Percentiles rank a stretch among this genome's conserved stretches.
Conservation (phyloP, 2,113 vertebrate species). For the Odobenus rosmarus region DNA sequence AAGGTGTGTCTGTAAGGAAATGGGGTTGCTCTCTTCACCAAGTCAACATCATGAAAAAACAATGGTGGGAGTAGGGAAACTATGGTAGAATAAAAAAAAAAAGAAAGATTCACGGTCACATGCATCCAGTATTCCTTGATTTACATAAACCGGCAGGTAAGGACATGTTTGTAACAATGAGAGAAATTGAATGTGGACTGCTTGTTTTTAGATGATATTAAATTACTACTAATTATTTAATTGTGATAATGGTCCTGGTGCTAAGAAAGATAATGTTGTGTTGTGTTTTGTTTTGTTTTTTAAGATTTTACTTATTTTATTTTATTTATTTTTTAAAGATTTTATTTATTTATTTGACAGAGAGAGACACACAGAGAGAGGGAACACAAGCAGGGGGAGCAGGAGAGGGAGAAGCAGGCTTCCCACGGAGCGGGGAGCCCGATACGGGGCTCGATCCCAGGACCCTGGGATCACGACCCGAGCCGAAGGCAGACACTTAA, state of each 20-base stretch:
- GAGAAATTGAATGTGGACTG: not conserved
- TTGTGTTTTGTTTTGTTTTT: too few relatives aligned
- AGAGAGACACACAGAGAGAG: too few relatives aligned
- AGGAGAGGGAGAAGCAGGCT: too few relatives aligned
- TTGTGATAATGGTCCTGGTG: not conserved
- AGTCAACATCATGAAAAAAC: not conserved
- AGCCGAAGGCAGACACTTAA: too few relatives aligned
- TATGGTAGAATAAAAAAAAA: conserved; percentile 12
- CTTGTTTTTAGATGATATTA: not conserved
- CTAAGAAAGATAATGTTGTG: not conserved
- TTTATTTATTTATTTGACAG: too few relatives aligned
- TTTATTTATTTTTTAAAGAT: too few relatives aligned
- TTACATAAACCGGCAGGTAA: not conserved
- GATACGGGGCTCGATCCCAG: too few relatives aligned
- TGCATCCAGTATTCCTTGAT: not conserved
- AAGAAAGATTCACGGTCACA: too few relatives aligned
- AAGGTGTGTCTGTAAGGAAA: not conserved
- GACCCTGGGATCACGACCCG: too few relatives aligned
- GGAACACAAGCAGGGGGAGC: too few relatives aligned
- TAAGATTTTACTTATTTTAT: not conserved
- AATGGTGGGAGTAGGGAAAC: not conserved
- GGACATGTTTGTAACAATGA: not conserved
- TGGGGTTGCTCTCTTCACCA: not conserved
- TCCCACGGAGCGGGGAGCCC: too few relatives aligned
- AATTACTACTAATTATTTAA: not conserved